Evolutionary conservation across 2,888 invertebrate genomes (phyloP).

Genomic region (Alentia gelatinosa): DNA sequence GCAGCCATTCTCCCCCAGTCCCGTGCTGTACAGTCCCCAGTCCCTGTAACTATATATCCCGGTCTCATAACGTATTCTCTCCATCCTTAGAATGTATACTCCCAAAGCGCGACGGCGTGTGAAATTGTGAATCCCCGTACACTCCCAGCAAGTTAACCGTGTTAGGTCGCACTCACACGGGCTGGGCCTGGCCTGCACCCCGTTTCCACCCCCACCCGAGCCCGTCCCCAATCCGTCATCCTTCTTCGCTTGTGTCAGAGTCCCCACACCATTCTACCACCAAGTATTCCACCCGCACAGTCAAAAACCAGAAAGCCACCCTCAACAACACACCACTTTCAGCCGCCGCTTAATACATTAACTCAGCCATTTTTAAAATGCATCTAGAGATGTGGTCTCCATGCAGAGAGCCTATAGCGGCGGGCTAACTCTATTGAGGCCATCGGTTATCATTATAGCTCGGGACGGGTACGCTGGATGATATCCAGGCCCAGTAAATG

Average conservation of each 20-base stretch:
- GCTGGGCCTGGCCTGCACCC: background rate
- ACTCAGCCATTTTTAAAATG: background rate
- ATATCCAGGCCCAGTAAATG: background rate
- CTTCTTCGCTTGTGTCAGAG: background rate
- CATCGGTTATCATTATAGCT: constrained; percentile 14
- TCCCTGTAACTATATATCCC: no score
- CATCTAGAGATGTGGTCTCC: background rate
- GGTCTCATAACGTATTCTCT: no score
- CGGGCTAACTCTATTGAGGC: background rate
- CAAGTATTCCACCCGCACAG: background rate
- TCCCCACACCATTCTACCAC: background rate
- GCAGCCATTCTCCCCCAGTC: no score
- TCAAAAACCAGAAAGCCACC: background rate
- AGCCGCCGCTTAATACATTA: background rate
- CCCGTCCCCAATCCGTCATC: background rate
- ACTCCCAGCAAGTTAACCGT: constrained; percentile 4
- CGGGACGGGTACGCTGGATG: background rate
- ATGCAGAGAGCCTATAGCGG: background rate
- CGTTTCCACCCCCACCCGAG: background rate
- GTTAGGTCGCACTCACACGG: background rate
- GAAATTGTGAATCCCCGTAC: constrained; percentile 6
- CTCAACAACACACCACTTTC: background rate
- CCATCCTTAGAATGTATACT: no score
- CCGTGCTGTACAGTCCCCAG: no score
- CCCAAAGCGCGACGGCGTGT: background rate